Conservation (phyloP, 2,797 vertebrate genomes). For the Hemibagrus guttatus region DNA sequence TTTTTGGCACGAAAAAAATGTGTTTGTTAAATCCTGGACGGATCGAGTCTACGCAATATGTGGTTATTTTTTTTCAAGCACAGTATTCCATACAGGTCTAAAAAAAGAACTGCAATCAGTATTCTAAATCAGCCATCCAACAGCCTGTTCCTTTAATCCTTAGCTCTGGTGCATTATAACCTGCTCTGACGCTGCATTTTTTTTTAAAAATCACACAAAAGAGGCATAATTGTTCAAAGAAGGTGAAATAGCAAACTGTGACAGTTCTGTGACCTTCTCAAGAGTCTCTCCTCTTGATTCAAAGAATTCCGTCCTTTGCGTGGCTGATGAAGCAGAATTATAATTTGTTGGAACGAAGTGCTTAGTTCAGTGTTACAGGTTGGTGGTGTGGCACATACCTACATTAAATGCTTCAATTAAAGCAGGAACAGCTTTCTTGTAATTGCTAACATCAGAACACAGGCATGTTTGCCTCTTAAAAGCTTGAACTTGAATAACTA, state of each 20-base stretch:
- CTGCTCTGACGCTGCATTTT: conserved; percentile 30
- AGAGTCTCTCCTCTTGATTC: not conserved
- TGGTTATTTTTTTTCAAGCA: not conserved
- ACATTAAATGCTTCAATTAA: conserved; percentile 6
- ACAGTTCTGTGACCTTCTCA: not conserved
- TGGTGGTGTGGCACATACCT: not conserved
- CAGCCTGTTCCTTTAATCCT: conserved; percentile 22
- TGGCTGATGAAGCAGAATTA: not conserved
- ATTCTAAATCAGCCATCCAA: not conserved
- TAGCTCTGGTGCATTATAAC: conserved; percentile 21
- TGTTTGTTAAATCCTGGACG: no score
- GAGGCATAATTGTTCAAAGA: conserved; percentile 33
- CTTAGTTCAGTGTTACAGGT: conserved; percentile 11
- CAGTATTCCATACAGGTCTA: not conserved
- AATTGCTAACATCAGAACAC: conserved; percentile 23
- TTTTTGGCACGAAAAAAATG: no score
- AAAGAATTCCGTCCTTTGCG: not conserved
- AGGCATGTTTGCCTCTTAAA: not conserved
- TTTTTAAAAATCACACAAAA: conserved; percentile 21
- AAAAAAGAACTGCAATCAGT: not conserved
- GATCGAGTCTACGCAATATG: not conserved
- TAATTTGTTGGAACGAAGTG: not conserved
- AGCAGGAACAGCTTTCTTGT: not conserved
- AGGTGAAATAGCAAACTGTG: conserved; percentile 27
- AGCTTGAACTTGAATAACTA: conserved; percentile 4